Percentiles rank a stretch among this genome's conserved stretches.
Conservation (phyloP, 1,140 invertebrate genomes). For the Brachionus rotundiformis region DNA sequence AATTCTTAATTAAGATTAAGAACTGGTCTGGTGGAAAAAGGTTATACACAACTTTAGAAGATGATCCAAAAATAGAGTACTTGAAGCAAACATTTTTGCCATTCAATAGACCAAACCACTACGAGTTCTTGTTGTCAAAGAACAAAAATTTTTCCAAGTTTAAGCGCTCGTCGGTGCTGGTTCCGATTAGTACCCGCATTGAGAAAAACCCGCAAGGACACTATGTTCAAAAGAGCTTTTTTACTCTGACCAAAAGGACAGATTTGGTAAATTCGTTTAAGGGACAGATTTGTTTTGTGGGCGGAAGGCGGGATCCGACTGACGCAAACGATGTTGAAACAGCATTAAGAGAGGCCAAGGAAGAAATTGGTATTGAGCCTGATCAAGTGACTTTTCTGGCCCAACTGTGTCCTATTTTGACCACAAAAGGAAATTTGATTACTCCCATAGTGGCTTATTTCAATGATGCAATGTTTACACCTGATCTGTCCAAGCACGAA, state of each 20-base stretch:
- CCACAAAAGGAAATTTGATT: constrained; percentile 37
- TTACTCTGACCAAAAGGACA: constrained; percentile 53
- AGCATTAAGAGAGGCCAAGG: constrained; percentile 53
- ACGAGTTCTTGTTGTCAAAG: not conserved
- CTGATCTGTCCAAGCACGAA: constrained; percentile 53
- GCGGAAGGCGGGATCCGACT: constrained; percentile 53
- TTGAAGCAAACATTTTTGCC: constrained; percentile 38
- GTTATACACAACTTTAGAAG: not conserved
- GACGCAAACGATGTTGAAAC: constrained; percentile 53
- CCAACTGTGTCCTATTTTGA: constrained; percentile 51
- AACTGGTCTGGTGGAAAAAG: not conserved
- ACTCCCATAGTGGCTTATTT: constrained; percentile 54
- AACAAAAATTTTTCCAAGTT: constrained; percentile 26
- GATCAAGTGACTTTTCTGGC: constrained; percentile 52
- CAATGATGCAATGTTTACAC: constrained; percentile 47
- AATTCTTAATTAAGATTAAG: not conserved
- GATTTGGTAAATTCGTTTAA: constrained; percentile 29
- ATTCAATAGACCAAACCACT: constrained; percentile 25
- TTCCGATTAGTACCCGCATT: constrained; percentile 34
- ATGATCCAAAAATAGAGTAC: constrained; percentile 30
- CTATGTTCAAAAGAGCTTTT: constrained; percentile 21
- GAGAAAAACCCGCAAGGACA: constrained; percentile 26
- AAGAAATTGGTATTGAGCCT: constrained; percentile 54
- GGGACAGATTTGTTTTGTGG: constrained; percentile 53
- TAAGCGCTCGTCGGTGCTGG: constrained; percentile 16